These are phyloP conservation scores for Drosophila gaucha DNA, from an alignment of 2,888 invertebrate genomes.

Conservation along the genomic window DNA sequence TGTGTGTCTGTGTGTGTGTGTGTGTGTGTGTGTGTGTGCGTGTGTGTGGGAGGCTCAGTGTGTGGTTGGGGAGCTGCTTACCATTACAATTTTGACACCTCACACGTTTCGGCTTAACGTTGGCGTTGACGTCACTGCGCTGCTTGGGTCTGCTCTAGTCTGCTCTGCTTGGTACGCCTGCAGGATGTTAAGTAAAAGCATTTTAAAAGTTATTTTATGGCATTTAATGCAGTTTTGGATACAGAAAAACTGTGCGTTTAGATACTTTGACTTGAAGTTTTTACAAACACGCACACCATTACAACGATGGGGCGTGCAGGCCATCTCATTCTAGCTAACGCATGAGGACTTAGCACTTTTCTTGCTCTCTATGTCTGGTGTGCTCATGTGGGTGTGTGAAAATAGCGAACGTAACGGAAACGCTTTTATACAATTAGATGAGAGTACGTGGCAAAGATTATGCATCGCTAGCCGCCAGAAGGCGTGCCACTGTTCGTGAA, in stretches of 20 bases:
- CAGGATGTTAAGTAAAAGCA: conserved; percentile 81
- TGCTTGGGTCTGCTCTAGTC: conserved; percentile 15
- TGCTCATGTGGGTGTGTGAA: conserved; percentile 46
- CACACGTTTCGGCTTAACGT: conserved; percentile 20
- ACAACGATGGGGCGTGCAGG: conserved; percentile 11
- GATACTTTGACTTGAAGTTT: conserved; percentile 79
- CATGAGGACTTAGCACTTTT: conserved; percentile 19
- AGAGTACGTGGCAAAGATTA: conserved; percentile 67
- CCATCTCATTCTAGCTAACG: conserved; percentile 30
- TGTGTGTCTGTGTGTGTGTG: no score
- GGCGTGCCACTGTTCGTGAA: neutral
- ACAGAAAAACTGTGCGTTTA: conserved; percentile 80
- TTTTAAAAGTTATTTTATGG: conserved; percentile 83
- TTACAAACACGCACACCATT: conserved; percentile 28
- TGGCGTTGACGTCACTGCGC: conserved; percentile 18
- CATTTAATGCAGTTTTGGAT: conserved; percentile 81
- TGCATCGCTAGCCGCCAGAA: conserved; percentile 17
- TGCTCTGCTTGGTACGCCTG: conserved; percentile 21
- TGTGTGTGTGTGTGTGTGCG: no score
- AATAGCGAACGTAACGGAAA: conserved; percentile 78
- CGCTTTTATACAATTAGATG: conserved; percentile 77
- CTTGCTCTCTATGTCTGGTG: conserved; percentile 13
- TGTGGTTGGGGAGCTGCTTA: conserved; percentile 27
- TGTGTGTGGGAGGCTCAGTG: conserved; percentile 11
- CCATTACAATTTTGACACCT: conserved; percentile 71